Base-by-base conservation (phyloP, 2,888 invertebrate genomes). In the Apoda limacodes region DNA sequence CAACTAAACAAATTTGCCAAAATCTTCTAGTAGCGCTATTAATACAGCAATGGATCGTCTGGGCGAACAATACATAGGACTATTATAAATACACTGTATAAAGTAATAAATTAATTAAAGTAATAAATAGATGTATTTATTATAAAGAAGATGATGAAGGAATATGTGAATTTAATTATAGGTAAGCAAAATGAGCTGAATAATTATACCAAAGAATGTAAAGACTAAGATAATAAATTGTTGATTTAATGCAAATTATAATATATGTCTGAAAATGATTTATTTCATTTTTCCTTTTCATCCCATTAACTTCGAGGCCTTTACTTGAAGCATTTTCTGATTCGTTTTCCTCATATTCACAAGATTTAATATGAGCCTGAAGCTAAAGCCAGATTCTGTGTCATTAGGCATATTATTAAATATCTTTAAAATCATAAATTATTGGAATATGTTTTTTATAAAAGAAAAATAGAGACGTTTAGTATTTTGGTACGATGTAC, bases 181-280 rank as follows among this genome's bases (percentile, higher is more conserved):
- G 7, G 17, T 17, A 7, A 17, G 7, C 60, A 60, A 66, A 71
- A 69, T 52, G 74, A 76, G 75, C 75, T 76, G 62, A 17, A 17
- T 57, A 56, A 57, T 52, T 71, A 65, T 64, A 75, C 78, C 80
- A 78, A 78, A 78, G 67, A 74, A 62, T 76, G 76, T 76, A 72
- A 74, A 78, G 67, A 74, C 60, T 69, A 75, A 72, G 65, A n/a
- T n/a, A 53, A 60, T 66, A 6, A 6, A 78, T 74, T 78, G 78
- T 78, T 80, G 78, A 76, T 80, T 78, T 78, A 80, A 80, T 78
- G 78, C 71, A 80, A 76, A 80, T 72, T 75, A 76, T 71, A 17
- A 65, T 60, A 62, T 71, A 72, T 75, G 76, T 76, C 68, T 42
- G 44, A 49, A 29, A 27, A 22, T 35, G 46, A 46, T 54, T 39